phyloP scores from a whole-genome alignment of 2,113 vertebrate genomes.

The Lanius collurio region DNA sequence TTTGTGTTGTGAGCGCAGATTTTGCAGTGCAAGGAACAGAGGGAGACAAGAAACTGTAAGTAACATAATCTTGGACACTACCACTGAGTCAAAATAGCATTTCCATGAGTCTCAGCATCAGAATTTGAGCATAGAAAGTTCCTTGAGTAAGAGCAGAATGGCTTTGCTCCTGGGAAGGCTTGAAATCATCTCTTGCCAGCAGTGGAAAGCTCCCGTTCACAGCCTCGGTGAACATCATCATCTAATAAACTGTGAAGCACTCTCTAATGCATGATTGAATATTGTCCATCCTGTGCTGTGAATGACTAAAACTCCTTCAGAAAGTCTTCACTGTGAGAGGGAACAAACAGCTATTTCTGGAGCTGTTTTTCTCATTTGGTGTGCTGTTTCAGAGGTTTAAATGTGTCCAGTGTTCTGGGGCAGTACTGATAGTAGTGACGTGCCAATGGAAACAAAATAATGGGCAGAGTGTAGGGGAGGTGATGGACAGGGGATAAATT shows the following conservation, averaged over 20 bases:
- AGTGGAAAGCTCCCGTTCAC: background rate
- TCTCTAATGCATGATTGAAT: background rate
- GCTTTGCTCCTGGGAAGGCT: background rate
- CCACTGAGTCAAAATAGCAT: background rate
- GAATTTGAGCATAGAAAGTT: background rate
- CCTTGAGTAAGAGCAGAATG: background rate
- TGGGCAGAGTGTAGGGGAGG: background rate
- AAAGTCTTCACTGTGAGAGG: background rate
- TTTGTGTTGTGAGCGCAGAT: background rate
- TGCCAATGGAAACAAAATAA: background rate
- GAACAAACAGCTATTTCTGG: background rate
- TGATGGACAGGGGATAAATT: background rate
- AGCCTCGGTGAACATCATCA: background rate
- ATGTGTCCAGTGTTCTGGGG: background rate
- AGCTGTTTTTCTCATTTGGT: background rate
- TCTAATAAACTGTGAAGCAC: background rate
- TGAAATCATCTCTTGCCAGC: background rate
- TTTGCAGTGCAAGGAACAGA: background rate
- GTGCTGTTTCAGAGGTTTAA: background rate
- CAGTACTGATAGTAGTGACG: background rate
- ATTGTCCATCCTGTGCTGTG: constrained; percentile 2
- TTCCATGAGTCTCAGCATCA: background rate
- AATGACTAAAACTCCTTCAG: background rate
- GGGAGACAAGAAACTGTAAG: background rate
- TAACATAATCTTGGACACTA: background rate